Evolutionary conservation across 2,113 vertebrate genomes (phyloP).

Genomic region (Microcebus murinus): DNA sequence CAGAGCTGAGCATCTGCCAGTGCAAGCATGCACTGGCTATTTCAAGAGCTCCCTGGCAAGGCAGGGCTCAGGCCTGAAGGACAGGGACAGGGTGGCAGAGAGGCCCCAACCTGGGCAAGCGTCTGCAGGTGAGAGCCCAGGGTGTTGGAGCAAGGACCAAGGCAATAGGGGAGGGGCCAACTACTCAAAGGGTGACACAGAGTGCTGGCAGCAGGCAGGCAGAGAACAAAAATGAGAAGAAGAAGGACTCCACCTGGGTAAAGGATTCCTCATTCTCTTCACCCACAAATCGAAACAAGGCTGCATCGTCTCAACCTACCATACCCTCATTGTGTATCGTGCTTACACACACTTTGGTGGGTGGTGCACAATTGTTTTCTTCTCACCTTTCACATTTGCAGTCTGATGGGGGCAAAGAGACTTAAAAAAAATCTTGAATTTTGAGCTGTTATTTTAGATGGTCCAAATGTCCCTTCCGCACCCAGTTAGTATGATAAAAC

Average conservation of each 20-base stretch:
- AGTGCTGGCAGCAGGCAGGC: not conserved
- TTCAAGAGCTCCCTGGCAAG: not conserved
- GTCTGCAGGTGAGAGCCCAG: not conserved
- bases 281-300: not conserved
- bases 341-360: not conserved
- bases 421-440: not conserved
- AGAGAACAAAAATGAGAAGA: not conserved
- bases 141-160: not conserved
- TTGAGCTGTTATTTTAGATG: slow-evolving; percentile 49
- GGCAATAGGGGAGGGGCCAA: not conserved
- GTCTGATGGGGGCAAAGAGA: not conserved
- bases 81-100: not conserved
- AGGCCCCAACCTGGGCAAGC: not conserved
- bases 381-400: not conserved
- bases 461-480: slow-evolving; percentile 8
- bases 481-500: not conserved
- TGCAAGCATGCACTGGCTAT: not conserved
- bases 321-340: not conserved
- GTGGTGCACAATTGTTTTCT: not conserved
- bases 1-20: not conserved
- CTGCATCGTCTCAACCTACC: rapidly evolving
- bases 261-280: not conserved
- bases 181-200: not conserved
- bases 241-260: not conserved
- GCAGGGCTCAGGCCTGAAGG: not conserved